Conservation (phyloP, 2,113 vertebrate genomes). For the Phyllostomus hastatus region DNA sequence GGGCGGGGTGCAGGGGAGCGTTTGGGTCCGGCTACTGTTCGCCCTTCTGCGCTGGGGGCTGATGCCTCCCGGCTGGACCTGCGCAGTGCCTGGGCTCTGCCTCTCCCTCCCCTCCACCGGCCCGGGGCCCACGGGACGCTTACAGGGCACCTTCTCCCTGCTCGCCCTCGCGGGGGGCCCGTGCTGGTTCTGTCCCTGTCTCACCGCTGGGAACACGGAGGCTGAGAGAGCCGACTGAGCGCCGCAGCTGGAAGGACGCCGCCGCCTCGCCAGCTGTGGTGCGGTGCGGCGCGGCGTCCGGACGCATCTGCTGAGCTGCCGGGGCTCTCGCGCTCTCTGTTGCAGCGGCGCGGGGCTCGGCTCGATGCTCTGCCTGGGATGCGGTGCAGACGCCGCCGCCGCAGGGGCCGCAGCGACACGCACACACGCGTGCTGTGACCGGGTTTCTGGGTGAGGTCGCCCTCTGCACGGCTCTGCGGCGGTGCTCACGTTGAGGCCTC, state of each 20-base stretch:
- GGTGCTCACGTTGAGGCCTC: no score
- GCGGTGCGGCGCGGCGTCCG: not conserved
- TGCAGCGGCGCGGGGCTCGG: no score
- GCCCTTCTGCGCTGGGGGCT: not conserved
- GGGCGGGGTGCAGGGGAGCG: not conserved
- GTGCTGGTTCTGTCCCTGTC: not conserved
- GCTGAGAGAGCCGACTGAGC: not conserved
- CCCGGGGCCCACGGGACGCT: no score
- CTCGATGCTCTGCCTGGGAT: no score
- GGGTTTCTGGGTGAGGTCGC: not conserved
- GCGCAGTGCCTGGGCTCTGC: not conserved
- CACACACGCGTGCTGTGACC: not conserved
- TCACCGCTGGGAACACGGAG: not conserved
- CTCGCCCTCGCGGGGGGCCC: not conserved
- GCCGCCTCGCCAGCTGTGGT: not conserved
- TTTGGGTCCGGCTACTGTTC: not conserved
- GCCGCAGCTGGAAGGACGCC: not conserved
- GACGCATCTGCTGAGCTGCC: not conserved
- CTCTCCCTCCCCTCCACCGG: not conserved
- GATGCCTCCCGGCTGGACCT: not conserved
- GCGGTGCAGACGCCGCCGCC: rapidly evolving
- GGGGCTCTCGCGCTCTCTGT: not conserved
- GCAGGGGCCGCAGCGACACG: no score
- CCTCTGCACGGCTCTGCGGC: not conserved
- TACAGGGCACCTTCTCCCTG: rapidly evolving